phyloP scores from a whole-genome alignment of 2,113 vertebrate genomes.

The Oncorhynchus tshawytscha region DNA sequence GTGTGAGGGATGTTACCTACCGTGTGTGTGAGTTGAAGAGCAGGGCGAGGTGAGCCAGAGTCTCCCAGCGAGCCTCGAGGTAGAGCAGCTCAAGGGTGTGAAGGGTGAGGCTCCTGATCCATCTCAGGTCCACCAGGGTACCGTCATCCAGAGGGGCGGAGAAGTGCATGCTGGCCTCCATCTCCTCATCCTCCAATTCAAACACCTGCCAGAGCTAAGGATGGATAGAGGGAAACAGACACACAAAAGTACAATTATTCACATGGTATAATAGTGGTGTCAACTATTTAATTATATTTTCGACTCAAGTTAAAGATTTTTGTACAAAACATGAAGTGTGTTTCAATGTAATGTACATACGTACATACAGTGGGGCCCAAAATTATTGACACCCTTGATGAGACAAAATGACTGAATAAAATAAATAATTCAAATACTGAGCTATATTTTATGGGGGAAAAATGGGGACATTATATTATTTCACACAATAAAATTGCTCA shows the following conservation, averaged over 20 bases:
- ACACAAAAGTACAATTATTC: conserved; percentile 55
- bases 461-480: too few relatives aligned
- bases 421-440: too few relatives aligned
- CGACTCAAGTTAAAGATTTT: too few relatives aligned
- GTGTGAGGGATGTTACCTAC: conserved; percentile 37
- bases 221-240: conserved; percentile 48
- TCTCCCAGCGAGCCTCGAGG: conserved; percentile 85
- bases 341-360: too few relatives aligned
- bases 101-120: conserved; percentile 80
- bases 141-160: conserved; percentile 79
- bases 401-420: too few relatives aligned
- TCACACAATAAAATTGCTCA: too few relatives aligned
- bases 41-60: conserved; percentile 82
- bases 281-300: too few relatives aligned
- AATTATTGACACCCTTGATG: too few relatives aligned
- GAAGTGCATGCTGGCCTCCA: conserved; percentile 78
- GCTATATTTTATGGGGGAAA: too few relatives aligned
- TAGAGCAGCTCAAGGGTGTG: conserved; percentile 85
- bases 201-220: conserved; percentile 78
- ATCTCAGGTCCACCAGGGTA: conserved; percentile 81
- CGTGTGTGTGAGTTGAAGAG: conserved; percentile 81
- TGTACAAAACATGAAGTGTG: too few relatives aligned
- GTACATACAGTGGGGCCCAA: too few relatives aligned
- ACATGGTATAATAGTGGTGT: too few relatives aligned
- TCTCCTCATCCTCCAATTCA: conserved; percentile 69